A percentile compares a stretch with the other conserved stretches of the same genome.
phyloP scores from a whole-genome alignment of 2,888 invertebrate genomes.

The Boloria selene region DNA sequence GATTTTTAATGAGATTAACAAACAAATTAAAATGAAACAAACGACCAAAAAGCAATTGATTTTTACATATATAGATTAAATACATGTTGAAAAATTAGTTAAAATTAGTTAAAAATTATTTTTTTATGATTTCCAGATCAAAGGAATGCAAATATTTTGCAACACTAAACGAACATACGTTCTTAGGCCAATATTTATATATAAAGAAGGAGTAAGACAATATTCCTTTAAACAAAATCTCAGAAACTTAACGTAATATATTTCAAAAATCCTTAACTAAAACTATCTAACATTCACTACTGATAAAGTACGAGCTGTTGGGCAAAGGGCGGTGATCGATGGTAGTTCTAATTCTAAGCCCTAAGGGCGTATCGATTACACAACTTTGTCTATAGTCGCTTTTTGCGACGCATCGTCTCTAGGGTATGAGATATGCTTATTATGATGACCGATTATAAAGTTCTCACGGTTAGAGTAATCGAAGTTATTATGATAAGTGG shows the following conservation, averaged over 20 bases:
- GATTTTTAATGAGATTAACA: too few relatives aligned
- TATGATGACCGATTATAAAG: constrained; percentile 30
- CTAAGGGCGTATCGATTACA: constrained; percentile 81
- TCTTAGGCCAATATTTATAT: too few relatives aligned
- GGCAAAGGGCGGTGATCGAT: constrained; percentile 80
- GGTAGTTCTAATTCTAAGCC: constrained; percentile 81
- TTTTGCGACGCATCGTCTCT: constrained; percentile 73
- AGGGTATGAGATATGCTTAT: constrained; percentile 47
- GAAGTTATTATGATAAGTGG: not conserved
- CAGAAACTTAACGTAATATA: constrained; percentile 9
- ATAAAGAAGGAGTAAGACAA: too few relatives aligned
- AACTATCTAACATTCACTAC: constrained; percentile 76
- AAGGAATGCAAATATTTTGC: too few relatives aligned
- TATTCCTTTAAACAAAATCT: constrained; percentile 16
- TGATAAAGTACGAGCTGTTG: constrained; percentile 77
- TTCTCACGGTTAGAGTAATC: constrained; percentile 27
- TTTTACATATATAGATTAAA: too few relatives aligned
- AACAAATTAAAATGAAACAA: too few relatives aligned
- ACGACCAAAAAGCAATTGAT: too few relatives aligned
- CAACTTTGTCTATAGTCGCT: constrained; percentile 64
- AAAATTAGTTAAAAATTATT: too few relatives aligned
- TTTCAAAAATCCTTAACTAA: constrained; percentile 42
- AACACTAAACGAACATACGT: too few relatives aligned
- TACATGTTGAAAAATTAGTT: too few relatives aligned
- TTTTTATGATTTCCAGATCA: too few relatives aligned